Base-by-base conservation (phyloP, 2,797 vertebrate species). In the Gymnodraco acuticeps region DNA sequence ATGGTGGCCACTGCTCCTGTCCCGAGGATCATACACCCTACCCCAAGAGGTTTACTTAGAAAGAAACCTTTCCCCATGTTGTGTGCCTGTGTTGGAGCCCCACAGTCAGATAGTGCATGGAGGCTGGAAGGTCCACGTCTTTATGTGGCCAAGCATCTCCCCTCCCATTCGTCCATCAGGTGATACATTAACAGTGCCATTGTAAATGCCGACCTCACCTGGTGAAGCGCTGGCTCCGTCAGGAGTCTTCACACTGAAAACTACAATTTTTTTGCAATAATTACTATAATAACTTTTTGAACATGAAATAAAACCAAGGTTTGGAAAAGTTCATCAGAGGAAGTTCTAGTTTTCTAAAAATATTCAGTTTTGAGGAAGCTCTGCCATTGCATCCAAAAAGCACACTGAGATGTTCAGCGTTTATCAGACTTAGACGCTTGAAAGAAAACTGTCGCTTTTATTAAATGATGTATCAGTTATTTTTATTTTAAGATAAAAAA, bases 41-140 rank as follows among this genome's bases (percentile, higher is more conserved):
- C 54, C 59, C 87, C 96, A 45, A 95, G 56, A 0, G 72, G 0
- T 92, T 95, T 98, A 84, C 96, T 96, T 78, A 98, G 93, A 87
- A 82, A 97, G 92, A 97, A 97, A 11, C 96, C 97, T 12, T 95
- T 96, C 0, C 93, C 96, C 98, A 99, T 99, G 88, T 80, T 78
- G 75, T 23, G 61, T 20, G 3, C 9, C 73, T 70, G 6, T 1
- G 2, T 8, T 16, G 43, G 43, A 59, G 19, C 48, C 52, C n/a
- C 68, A 67, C 73, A 69, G 20, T 17, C 16, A 81, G 58, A 2
- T 60, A 48, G 50, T 47, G 45, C 19, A 58, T 15, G 51, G 12
- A 20, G 11, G 51, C 27, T 52, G 58, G 33, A 51, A 10, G 61
- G 31, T 15, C 13, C 46, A 51, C 66, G 50, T 84, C 42, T 88